Percentiles rank a stretch among this genome's conserved stretches.
phyloP scores from a whole-genome alignment of 2,888 invertebrate species.

The Lithosia quadra region DNA sequence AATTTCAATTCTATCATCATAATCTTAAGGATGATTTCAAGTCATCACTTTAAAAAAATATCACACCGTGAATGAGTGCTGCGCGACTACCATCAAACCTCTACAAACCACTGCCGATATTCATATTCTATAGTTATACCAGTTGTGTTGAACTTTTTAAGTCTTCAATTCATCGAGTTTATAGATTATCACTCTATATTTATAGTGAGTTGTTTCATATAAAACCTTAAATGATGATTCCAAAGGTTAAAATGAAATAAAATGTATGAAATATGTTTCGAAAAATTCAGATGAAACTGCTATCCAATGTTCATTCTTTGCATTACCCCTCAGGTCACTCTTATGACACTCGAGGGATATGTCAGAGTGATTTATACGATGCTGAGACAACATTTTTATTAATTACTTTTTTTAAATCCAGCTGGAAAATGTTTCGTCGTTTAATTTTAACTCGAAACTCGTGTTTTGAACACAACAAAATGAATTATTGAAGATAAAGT shows the following conservation, averaged over 20 bases:
- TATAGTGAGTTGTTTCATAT: background rate
- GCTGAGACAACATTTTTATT: constrained; percentile 20
- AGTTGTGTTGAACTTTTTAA: too few species aligned
- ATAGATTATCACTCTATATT: too few species aligned
- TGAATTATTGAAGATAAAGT: background rate
- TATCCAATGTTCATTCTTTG: constrained; percentile 12
- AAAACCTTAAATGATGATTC: background rate
- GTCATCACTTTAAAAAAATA: background rate
- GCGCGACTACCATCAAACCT: too few species aligned
- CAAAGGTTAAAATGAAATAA: background rate
- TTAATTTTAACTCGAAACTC: constrained; percentile 6
- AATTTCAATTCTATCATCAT: background rate
- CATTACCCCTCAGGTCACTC: constrained; percentile 13
- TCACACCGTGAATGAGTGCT: background rate
- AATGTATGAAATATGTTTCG: background rate
- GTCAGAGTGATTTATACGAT: constrained; percentile 23
- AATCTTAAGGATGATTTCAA: background rate
- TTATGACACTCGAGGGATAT: constrained; percentile 21
- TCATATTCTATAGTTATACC: too few species aligned
- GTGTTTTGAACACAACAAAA: background rate
- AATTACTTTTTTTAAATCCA: constrained; percentile 18
- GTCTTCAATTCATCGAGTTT: too few species aligned
- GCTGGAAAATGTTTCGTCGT: background rate
- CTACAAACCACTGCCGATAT: too few species aligned
- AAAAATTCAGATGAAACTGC: constrained; percentile 1